Evolutionary conservation across 1,140 invertebrate species (phyloP), one percentile per base, ranked within the genome.

Genomic region (Rhizoglyphus robini): DNA sequence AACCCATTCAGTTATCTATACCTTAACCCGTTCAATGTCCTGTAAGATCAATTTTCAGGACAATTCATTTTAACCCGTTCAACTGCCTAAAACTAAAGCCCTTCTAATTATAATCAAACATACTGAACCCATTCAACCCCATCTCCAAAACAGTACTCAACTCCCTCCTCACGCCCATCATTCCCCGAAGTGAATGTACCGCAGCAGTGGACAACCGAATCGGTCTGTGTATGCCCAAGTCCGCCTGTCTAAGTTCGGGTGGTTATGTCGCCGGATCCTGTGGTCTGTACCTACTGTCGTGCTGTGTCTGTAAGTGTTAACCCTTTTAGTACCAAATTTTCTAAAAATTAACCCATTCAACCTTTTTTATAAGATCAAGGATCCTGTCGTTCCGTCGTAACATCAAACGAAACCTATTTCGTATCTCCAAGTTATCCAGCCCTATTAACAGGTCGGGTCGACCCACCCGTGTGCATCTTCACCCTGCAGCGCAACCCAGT

Each of bases 381-480:
- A 48, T 65, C 66, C 2, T 69, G 68, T 65, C 20, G 62, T 20
- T 47, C 68, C n/a, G 62, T 68, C 15, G 46, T 69, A 4, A 65
- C 54, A 34, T 63, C 65, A 25, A 69, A 69, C 63, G 68, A 69
- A 51, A 68, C 67, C 20, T 69, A 69, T 38, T 69, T 69, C 27
- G 68, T 69, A 25, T 68, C 66, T 18, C 68, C 68, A 29, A 30
- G 49, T 18, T 69, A 68, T 49, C 68, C 68, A 15, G 34, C 29
- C 4, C n/a, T 69, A 30, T 65, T 65, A 32, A 67, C 59, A 0
- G 63, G 68, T 23, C 65, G 68, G 15, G 27, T 69, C 2, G 67
- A 69, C 48, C 68, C 68, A 38, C 63, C 68, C 0, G 36, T 68
- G 18, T 69, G 68, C 51, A 69, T 69, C 27, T 69, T 69, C 27